Evolutionary conservation across 2,113 vertebrate species (phyloP).

Genomic region (Aptenodytes patagonicus): DNA sequence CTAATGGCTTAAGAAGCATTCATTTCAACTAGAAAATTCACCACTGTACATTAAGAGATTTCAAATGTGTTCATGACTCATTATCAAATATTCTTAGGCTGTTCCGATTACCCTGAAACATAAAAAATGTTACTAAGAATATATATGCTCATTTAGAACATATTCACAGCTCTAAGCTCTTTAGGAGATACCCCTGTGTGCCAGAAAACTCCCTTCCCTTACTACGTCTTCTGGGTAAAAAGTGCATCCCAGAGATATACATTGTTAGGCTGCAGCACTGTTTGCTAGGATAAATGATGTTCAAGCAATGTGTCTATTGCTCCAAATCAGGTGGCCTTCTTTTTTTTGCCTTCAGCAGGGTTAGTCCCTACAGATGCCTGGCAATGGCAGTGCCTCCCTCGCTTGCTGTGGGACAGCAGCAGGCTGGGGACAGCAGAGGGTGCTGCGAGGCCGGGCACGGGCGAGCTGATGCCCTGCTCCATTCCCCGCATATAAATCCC

Average conservation of each 20-base stretch:
- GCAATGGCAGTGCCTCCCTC: background rate
- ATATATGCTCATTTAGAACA: background rate
- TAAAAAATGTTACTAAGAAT: background rate
- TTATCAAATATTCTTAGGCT: constrained; percentile 3
- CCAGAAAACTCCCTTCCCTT: background rate
- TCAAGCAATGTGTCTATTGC: background rate
- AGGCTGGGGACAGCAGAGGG: background rate
- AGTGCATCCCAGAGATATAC: background rate
- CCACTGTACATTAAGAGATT: background rate
- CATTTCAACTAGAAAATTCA: background rate
- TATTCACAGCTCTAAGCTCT: background rate
- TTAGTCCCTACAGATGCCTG: background rate
- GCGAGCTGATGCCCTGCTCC: background rate
- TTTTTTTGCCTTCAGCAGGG: background rate
- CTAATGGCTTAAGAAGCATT: background rate
- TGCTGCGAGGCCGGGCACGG: background rate
- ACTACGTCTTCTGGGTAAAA: background rate
- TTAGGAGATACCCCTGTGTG: background rate
- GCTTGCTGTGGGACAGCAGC: background rate
- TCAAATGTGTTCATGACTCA: background rate
- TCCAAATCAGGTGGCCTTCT: background rate
- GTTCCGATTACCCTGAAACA: background rate
- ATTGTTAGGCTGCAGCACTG: background rate
- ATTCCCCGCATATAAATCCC: rapidly evolving
- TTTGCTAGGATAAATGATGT: background rate